Base-by-base conservation (phyloP, 2,888 invertebrate genomes). In the Athrips mouffetella region DNA sequence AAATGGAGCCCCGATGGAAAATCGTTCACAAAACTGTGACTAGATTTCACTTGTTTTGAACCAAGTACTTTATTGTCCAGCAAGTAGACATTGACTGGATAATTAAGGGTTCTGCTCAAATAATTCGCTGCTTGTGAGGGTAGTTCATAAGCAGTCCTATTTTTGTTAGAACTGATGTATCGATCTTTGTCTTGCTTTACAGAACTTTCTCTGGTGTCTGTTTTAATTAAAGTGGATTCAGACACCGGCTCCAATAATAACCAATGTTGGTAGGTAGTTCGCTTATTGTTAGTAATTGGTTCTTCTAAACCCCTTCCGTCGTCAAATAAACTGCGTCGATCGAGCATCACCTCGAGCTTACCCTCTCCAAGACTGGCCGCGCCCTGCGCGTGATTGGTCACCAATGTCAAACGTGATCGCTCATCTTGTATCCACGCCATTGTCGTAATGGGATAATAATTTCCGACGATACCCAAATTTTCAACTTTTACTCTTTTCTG, bases 291-390 rank as follows among this genome's bases (percentile, higher is more conserved):
- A 0, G 96, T 93, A 1, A 99, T 92, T 15, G 98, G 98, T 76
- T 99, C 98, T 1, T 96, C 97, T 90, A 99, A 94, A 7, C 99
- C 99, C 53, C 99, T 89, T 47, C 96, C 95, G 71, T 99, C 99
- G 71, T 99, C 99, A 72, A 98, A 98, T 3, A 96, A 89, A 0
- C 98, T 95, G 35, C 98, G 90, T 1, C 99, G 90, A 70, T 99
- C 99, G 48, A 99, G 87, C 96, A 99, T 97, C 0, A 98, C 93
- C 74, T 99, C 99, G 42, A 99, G 73, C 72, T 93, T 93, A 2
- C 98, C 98, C 0, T 94, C 94, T 63, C 96, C 94, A 78, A 94
- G 94, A 51, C 95, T 94, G 2, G 98, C 92, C 0, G 96, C 94
- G 1, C 98, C 99, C 89, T 98, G 95, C 0, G 98, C 96, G 70